A percentile compares a stretch with the other conserved stretches of the same genome.
Conservation (phyloP, 2,113 vertebrate species). For the Zosterops japonicus region DNA sequence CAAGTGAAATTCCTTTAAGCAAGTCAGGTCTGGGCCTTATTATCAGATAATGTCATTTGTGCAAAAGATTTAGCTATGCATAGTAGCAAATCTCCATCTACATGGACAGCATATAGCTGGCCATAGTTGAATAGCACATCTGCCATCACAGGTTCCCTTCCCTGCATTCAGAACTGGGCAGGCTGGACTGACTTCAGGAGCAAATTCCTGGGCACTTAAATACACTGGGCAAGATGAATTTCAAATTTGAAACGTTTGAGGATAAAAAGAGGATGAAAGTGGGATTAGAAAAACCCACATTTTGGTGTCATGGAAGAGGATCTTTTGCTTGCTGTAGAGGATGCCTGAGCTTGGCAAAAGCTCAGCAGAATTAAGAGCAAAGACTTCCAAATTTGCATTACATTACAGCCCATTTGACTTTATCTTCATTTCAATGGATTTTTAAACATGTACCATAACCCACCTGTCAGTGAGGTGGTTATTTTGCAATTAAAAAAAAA, state of each 20-base stretch:
- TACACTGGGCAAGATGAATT: not conserved
- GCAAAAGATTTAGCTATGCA: not conserved
- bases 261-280: not conserved
- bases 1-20: constrained; percentile 5
- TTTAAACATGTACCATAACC: not conserved
- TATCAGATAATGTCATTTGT: not conserved
- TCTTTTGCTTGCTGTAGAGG: not conserved
- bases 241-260: not conserved
- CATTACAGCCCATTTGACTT: constrained; percentile 2
- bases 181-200: not conserved
- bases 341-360: not conserved
- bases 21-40: not conserved
- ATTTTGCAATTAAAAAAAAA: constrained; percentile 31
- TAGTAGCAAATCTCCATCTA: not conserved
- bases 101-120: not conserved
- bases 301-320: not conserved
- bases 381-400: not conserved
- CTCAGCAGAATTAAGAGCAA: not conserved
- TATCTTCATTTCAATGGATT: not conserved
- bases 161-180: not conserved
- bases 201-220: not conserved
- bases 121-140: not conserved
- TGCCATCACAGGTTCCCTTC: not conserved
- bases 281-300: not conserved
- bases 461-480: not conserved